Base-by-base conservation (phyloP, 2,797 vertebrate species). In the Remorina albescens region DNA sequence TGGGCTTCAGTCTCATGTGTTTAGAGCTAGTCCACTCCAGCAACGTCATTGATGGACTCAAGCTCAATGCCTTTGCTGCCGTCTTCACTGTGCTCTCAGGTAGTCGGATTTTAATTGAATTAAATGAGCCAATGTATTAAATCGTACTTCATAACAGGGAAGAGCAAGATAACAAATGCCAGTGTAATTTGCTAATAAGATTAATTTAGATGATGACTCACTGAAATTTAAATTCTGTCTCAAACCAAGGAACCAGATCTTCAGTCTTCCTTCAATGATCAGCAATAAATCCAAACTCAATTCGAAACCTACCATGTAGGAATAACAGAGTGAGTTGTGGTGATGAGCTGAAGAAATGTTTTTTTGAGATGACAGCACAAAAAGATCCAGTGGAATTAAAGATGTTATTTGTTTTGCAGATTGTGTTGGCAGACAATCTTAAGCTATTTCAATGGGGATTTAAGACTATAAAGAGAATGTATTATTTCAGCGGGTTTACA, bases 1-100 rank as follows among this genome's bases (percentile, higher is more conserved):
- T 98, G 5, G 97, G 97, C 81, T 98, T 98, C 95, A 96, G 96
- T 90, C 96, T 98, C 91, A 98, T 98, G 97, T 98, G 97, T 94
- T 89, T 98, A 2, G 97, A 98, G 88, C 95, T 98, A 72, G 90
- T 96, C 81, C 96, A 96, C 92, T 97, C 97, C 88, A 97, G 95
- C 91, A 97, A 95, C 44, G 90, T 97, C 93, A 98, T 98, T 3
- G 96, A 98, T 34, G 97, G 97, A 80, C 96, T 98, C 91, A 98
- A 98, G 93, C 95, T 98, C 83, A 98, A 98, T 26, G 97, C 97
- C 89, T 98, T 98, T 10, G 97, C 97, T 1, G 97, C 97, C 0
- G 94, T 98, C 92, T 98, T 98, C 96, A 98, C 97, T 25, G 97
- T 98, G 77, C 95, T 98, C 67, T 98, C 97, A 95, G 97, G 97